Evolutionary conservation across 2,888 invertebrate genomes (phyloP), one percentile per base, ranked within the genome.

Genomic region (Proisotoma minuta): DNA sequence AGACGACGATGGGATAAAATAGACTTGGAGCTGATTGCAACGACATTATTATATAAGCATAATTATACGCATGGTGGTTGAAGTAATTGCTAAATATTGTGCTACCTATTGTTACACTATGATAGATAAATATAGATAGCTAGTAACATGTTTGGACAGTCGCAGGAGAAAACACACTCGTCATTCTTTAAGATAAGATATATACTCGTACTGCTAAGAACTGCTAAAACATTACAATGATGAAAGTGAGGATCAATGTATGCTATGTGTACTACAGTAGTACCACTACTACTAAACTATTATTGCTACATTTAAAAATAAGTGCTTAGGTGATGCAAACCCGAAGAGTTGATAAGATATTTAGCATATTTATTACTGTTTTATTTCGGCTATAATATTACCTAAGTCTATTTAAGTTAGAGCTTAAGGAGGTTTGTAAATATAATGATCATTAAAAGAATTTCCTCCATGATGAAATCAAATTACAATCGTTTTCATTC

Each of bases 341-440:
- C 15, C 10, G 12, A 27, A 51, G 27, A 27, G 23, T n/a, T 12
- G 10, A 15, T 50, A 51, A 51, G 51, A 4, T 51, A 51, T 51
- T 27, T 51, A 51, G 51, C 51, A 54, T 54, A 54, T 39, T 56
- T 43, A 56, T 43, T 56, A 56, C 56, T 47, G 27, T 56, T 56
- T 47, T 56, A 24, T 56, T 56, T 56, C 56, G 40, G 56, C 56
- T 40, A 56, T 56, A n/a, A n/a, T 34, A 34, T 34, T 34, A 34
- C 12, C 12, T 56, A 24, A 40, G 56, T 43, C 20, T 52, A 56
- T 56, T 56, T 56, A 56, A 56, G 40, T 56, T 56, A 56, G 56
- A 56, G 39, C 56, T 43, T 56, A 47, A 56, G 56, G 49, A 56
- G 56, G 49, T 49, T 56, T 56, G 56, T 56, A 56, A 56, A 56